A percentile compares a stretch with the other conserved stretches of the same genome.
These are phyloP conservation scores for Cydia fagiglandana DNA, from an alignment of 1,140 invertebrate species.

Conservation along the genomic window DNA sequence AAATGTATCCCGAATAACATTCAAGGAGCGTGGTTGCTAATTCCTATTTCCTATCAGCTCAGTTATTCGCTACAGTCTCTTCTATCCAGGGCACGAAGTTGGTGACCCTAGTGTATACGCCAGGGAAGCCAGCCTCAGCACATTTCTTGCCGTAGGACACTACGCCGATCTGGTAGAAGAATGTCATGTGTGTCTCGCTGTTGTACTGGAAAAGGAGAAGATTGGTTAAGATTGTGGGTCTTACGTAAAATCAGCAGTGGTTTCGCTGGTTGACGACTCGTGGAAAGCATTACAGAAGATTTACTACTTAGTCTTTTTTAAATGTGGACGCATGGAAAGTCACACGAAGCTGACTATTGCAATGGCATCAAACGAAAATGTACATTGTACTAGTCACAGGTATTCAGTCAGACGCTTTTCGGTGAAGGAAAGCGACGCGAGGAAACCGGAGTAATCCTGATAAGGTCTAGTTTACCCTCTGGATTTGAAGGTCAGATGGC, in stretches of 20 bases:
- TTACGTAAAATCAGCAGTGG: too few species aligned
- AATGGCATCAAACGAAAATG: too few species aligned
- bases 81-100: slow-evolving; percentile 83
- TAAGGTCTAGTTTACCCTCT: too few species aligned
- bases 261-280: not conserved
- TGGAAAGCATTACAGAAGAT: too few species aligned
- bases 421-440: too few species aligned
- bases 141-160: slow-evolving; percentile 88
- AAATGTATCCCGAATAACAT: not conserved
- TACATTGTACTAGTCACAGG: too few species aligned
- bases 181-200: slow-evolving; percentile 42
- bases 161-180: slow-evolving; percentile 82
- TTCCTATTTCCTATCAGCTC: not conserved
- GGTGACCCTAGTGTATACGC: slow-evolving; percentile 88
- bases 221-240: not conserved
- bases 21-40: not conserved
- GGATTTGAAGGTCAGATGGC: too few species aligned
- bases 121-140: slow-evolving; percentile 86
- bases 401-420: too few species aligned
- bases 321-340: too few species aligned
- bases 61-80: slow-evolving; percentile 41
- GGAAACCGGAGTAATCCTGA: too few species aligned
- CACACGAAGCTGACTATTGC: too few species aligned
- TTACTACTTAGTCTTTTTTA: too few species aligned
- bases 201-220: slow-evolving; percentile 51